Evolutionary conservation across 1,140 invertebrate species (phyloP), one percentile per base, ranked within the genome.

Genomic region (Hylaeus anthracinus): DNA sequence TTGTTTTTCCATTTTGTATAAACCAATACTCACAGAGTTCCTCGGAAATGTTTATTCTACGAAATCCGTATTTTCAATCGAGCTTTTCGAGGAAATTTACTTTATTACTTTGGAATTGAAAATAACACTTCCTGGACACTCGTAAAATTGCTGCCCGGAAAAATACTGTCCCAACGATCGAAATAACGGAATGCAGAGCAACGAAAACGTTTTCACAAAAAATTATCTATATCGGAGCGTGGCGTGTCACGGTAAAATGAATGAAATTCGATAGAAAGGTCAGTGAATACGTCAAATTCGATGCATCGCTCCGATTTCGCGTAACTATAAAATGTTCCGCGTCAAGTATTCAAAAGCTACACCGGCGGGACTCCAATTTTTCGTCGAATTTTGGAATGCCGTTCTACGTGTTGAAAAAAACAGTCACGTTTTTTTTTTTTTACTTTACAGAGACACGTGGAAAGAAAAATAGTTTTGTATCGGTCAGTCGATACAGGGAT

Each of bases 251-350:
- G 65, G 10, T 39, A 43, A 53, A 60, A 72, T 63, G 58, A 78
- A 78, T 78, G 76, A 72, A 78, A 78, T 72, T 78, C 70, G 56
- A 71, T 63, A 53, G 58, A 53, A 71, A 72, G 76, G 45, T 78
- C 69, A 53, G 67, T 72, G 76, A 72, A 78, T 78, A 72, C 56
- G 67, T 78, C 76, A 69, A 77, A 77, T 71, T 77, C 67, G 48
- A 12, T 39, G 56, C 66, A 14, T 70, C 67, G 58, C 10, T 39
- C 45, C 51, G 65, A 70, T 77, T 58, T 60, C 55, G 26, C 67
- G 53, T 51, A 63, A 63, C 72, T 63, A 77, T 77, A 60, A 70
- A 77, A 69, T 60, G 65, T 60, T 66, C 14, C 65, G 26, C 55
- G 65, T 51, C 43, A 70, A 77, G 65, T 56, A 60, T 70, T 77